These are phyloP conservation scores for Notolabrus celidotus DNA, from an alignment of 2,797 vertebrate species.

Conservation along the genomic window DNA sequence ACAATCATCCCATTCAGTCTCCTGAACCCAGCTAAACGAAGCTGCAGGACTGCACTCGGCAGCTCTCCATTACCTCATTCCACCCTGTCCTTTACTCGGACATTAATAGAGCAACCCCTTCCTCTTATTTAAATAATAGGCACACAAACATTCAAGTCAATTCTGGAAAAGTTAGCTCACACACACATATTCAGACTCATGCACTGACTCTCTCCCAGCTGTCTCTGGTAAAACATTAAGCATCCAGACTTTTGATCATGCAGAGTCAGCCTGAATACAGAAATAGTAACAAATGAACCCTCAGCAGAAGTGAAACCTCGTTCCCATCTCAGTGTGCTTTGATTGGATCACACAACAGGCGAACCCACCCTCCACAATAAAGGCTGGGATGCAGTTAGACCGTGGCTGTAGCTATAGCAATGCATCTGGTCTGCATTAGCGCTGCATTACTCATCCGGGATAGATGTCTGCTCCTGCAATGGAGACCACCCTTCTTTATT, in stretches of 20 bases:
- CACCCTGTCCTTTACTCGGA: slow-evolving; percentile 31
- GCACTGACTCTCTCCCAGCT: slow-evolving; percentile 52
- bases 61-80: slow-evolving; percentile 37
- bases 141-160: slow-evolving; percentile 20
- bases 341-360: slow-evolving; percentile 53
- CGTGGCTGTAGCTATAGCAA: slow-evolving; percentile 32
- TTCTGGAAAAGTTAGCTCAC: slow-evolving; percentile 18
- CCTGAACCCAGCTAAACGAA: slow-evolving; percentile 36
- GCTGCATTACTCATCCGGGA: slow-evolving; percentile 59
- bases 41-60: slow-evolving; percentile 36
- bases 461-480: slow-evolving; percentile 28
- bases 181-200: slow-evolving; percentile 16
- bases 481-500: slow-evolving; percentile 67
- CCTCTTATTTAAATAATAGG: slow-evolving; percentile 22
- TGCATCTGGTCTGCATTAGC: slow-evolving; percentile 74
- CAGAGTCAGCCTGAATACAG: slow-evolving; percentile 52
- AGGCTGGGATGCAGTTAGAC: slow-evolving; percentile 41
- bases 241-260: slow-evolving; percentile 63
- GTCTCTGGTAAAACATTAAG: slow-evolving; percentile 70
- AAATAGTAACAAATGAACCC: slow-evolving; percentile 72
- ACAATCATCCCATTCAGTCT: slow-evolving; percentile 16
- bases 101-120: slow-evolving; percentile 31
- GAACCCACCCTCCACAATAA: slow-evolving; percentile 41
- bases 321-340: slow-evolving; percentile 54
- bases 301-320: slow-evolving; percentile 60